Evolutionary conservation across 2,888 invertebrate species (phyloP).

Genomic region (Alviniconcha strummeri): DNA sequence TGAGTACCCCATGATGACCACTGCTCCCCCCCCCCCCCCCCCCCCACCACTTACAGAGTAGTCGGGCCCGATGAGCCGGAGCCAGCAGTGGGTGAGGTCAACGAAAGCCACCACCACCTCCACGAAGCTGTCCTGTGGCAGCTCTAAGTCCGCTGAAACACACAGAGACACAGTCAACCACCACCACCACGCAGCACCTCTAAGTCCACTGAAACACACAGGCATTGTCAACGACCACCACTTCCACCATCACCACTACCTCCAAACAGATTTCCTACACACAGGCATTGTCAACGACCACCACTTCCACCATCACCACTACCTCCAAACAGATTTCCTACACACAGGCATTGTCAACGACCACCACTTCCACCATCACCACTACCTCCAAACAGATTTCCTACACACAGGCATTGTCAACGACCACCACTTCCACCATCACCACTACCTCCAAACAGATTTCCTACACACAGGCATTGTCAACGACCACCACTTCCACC

Average conservation of each 20-base stretch:
- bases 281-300: not conserved
- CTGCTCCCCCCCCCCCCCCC: too few species aligned
- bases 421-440: too few species aligned
- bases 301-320: too few species aligned
- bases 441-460: too few species aligned
- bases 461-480: not conserved
- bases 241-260: not conserved
- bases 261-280: not conserved
- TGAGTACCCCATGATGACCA: too few species aligned
- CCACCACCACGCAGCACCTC: not conserved
- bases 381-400: too few species aligned
- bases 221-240: not conserved
- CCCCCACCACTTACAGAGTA: slow-evolving; percentile 71
- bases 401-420: too few species aligned
- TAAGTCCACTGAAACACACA: not conserved
- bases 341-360: too few species aligned
- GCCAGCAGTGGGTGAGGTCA: slow-evolving; percentile 77
- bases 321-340: too few species aligned
- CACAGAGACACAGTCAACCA: not conserved
- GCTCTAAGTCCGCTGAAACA: slow-evolving; percentile 22
- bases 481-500: not conserved
- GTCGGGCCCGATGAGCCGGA: slow-evolving; percentile 80
- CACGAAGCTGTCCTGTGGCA: slow-evolving; percentile 53
- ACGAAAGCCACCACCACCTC: slow-evolving; percentile 58
- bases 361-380: too few species aligned